These are phyloP conservation scores for Thymelicus sylvestris DNA, from an alignment of 2,888 invertebrate genomes.

Conservation along the genomic window DNA sequence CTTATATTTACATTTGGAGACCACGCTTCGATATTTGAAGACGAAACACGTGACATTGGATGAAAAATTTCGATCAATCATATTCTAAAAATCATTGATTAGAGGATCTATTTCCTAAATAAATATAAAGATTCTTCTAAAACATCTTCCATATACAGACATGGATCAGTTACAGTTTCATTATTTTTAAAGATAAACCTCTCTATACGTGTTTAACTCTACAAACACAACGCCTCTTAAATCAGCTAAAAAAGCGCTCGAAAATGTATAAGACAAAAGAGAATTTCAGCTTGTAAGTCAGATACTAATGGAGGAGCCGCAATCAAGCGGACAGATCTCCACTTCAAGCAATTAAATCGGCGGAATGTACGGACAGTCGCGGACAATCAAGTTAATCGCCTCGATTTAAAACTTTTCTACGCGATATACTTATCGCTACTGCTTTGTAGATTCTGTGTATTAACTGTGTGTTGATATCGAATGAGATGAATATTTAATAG, in stretches of 20 bases:
- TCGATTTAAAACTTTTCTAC: constrained; percentile 77
- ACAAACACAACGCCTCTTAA: constrained; percentile 59
- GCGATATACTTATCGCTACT: constrained; percentile 8
- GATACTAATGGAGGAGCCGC: constrained; percentile 67
- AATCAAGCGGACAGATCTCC: constrained; percentile 57
- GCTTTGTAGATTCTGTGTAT: neutral
- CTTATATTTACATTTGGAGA: too few relatives aligned
- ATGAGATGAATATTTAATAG: neutral
- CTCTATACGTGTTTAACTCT: constrained; percentile 9
- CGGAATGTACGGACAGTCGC: constrained; percentile 66
- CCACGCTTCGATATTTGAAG: too few relatives aligned
- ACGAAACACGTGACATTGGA: too few relatives aligned
- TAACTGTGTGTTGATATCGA: neutral
- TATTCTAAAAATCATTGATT: too few relatives aligned
- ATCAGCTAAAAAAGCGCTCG: constrained; percentile 47
- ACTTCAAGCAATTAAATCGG: constrained; percentile 66
- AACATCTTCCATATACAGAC: too few relatives aligned
- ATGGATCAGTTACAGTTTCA: too few relatives aligned
- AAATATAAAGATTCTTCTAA: too few relatives aligned
- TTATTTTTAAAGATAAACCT: too few relatives aligned
- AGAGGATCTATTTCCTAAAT: too few relatives aligned
- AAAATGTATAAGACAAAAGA: constrained; percentile 63
- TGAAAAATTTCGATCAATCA: too few relatives aligned
- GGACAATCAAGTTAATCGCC: constrained; percentile 71
- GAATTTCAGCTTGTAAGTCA: constrained; percentile 60